A percentile compares a stretch with the other conserved stretches of the same genome.
phyloP scores from a whole-genome alignment of 1,140 invertebrate genomes.

The Camponotus pennsylvanicus region DNA sequence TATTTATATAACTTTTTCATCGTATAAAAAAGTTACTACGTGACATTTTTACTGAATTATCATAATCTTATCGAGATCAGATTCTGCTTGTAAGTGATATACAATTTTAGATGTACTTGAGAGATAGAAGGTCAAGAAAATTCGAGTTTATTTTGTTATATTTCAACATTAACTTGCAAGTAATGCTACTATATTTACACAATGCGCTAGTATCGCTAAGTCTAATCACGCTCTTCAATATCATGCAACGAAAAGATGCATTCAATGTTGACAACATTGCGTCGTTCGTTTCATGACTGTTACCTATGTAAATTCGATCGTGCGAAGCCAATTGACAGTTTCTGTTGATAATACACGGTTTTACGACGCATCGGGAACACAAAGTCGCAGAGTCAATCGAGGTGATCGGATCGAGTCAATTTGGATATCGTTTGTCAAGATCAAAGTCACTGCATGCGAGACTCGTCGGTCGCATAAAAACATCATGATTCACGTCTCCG shows the following conservation, averaged over 20 bases:
- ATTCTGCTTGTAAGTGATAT: background rate
- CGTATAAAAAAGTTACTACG: background rate
- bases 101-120: background rate
- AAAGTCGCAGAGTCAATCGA: background rate
- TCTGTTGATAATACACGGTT: background rate
- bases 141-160: background rate
- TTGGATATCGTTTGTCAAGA: background rate
- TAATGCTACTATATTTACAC: constrained; percentile 12
- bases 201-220: background rate
- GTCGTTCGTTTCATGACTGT: background rate
- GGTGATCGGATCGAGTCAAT: background rate
- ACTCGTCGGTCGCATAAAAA: constrained; percentile 3
- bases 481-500: background rate
- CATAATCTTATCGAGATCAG: constrained; percentile 8
- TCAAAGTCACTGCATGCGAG: background rate
- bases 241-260: background rate
- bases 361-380: background rate
- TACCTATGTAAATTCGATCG: too few relatives aligned
- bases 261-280: background rate
- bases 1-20: background rate
- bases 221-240: constrained; percentile 2
- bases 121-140: background rate
- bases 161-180: background rate
- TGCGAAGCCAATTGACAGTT: background rate
- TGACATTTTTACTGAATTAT: background rate